phyloP scores from a whole-genome alignment of 2,888 invertebrate genomes.

The Strigamia crassipes region DNA sequence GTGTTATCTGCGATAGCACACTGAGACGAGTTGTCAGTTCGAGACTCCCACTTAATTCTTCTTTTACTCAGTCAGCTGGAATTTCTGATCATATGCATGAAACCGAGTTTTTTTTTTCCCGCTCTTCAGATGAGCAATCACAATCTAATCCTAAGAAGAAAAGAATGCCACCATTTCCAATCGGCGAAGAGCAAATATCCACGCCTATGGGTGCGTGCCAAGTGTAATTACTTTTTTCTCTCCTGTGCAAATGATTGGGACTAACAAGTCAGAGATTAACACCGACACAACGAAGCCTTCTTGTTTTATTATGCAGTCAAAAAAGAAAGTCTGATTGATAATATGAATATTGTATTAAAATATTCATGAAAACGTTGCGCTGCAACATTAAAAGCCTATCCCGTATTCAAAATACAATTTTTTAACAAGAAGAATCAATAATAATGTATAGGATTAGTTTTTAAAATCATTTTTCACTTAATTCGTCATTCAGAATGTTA shows the following conservation, averaged over 20 bases:
- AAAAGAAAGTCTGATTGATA: background rate
- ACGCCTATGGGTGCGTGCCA: slow-evolving; percentile 36
- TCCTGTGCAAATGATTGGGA: slow-evolving; percentile 23
- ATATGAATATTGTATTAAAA: background rate
- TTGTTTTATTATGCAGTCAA: background rate
- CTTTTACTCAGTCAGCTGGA: slow-evolving; percentile 30
- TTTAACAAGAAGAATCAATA: background rate
- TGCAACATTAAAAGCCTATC: no score
- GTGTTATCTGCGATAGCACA: background rate
- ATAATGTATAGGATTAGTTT: background rate
- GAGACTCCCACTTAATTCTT: slow-evolving; percentile 22
- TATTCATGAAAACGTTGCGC: no score
- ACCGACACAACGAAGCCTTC: background rate
- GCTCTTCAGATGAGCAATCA: slow-evolving; percentile 33
- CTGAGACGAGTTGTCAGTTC: slow-evolving; percentile 33
- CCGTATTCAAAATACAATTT: background rate
- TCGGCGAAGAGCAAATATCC: slow-evolving; percentile 28
- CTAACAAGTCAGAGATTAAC: slow-evolving; percentile 38
- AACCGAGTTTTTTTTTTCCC: background rate
- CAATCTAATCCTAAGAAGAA: slow-evolving; percentile 32
- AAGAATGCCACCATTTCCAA: slow-evolving; percentile 30
- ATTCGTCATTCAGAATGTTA: background rate
- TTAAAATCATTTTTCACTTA: background rate
- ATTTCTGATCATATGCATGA: slow-evolving; percentile 37
- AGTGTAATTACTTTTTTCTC: slow-evolving; percentile 38